Percentiles rank a stretch among this genome's conserved stretches.
Evolutionary conservation across 2,797 vertebrate species (phyloP).

Genomic region (Sebastes nivosus): DNA sequence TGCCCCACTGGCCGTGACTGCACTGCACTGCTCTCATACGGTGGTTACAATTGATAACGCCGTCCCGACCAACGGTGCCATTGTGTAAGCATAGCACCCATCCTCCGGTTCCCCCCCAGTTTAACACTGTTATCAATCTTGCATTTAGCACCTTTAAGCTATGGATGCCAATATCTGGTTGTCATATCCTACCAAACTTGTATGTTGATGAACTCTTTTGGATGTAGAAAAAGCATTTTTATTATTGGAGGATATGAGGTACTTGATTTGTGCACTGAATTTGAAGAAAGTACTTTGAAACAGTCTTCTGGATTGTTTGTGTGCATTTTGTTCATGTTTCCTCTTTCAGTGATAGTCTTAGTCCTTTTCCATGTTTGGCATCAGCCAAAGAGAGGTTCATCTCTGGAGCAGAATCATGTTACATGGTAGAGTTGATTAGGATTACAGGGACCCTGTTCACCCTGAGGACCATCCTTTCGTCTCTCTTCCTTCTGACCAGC

Average conservation of each 20-base stretch:
- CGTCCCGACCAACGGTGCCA: background rate
- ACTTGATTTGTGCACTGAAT: background rate
- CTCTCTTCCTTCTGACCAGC: constrained; percentile 17
- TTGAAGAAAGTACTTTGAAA: background rate
- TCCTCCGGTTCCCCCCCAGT: background rate
- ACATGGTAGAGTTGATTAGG: constrained; percentile 34
- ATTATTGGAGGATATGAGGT: too few species aligned
- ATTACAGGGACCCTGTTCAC: constrained; percentile 33
- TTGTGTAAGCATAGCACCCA: too few species aligned
- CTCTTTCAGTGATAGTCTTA: background rate
- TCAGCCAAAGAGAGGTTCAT: background rate
- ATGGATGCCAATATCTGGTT: background rate
- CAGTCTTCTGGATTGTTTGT: background rate
- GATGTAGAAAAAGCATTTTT: background rate
- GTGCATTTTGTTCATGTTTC: background rate
- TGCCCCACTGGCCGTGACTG: background rate
- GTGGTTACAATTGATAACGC: rapidly evolving
- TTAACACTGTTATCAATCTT: background rate
- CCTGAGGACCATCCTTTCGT: background rate
- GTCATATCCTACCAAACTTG: background rate
- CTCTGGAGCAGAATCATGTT: constrained; percentile 8
- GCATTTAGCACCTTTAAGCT: background rate
- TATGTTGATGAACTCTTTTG: background rate
- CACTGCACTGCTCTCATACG: too few species aligned
- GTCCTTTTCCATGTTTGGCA: background rate